phyloP scores from a whole-genome alignment of 2,888 invertebrate genomes.

The Patella caerulea region DNA sequence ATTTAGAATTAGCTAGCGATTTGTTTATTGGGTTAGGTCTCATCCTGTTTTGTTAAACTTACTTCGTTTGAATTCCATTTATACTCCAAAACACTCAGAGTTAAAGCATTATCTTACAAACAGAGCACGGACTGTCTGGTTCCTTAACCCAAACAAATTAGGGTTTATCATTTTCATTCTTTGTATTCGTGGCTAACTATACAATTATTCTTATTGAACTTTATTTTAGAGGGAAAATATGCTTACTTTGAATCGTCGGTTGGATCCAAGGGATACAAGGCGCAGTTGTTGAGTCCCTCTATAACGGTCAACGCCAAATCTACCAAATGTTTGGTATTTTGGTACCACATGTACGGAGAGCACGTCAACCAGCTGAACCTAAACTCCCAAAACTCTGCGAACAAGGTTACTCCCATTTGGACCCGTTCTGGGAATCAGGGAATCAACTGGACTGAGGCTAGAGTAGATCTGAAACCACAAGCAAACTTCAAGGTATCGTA shows the following conservation, averaged over 20 bases:
- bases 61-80: too few species aligned
- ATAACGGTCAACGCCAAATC: slow-evolving; percentile 27
- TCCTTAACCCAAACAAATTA: too few species aligned
- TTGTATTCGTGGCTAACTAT: too few species aligned
- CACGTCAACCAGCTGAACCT: slow-evolving; percentile 52
- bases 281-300: slow-evolving; percentile 44
- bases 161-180: too few species aligned
- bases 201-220: background rate
- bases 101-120: too few species aligned
- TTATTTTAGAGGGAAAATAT: slow-evolving; percentile 47
- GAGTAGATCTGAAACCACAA: slow-evolving; percentile 31
- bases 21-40: too few species aligned
- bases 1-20: too few species aligned
- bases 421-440: slow-evolving; percentile 44
- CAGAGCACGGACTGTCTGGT: too few species aligned
- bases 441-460: slow-evolving; percentile 48
- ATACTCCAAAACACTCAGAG: too few species aligned
- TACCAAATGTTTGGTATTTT: slow-evolving; percentile 53
- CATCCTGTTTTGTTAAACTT: too few species aligned
- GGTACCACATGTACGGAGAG: slow-evolving; percentile 65
- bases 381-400: slow-evolving; percentile 40
- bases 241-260: slow-evolving; percentile 51
- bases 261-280: slow-evolving; percentile 38
- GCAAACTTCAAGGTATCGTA: slow-evolving; percentile 7
- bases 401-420: slow-evolving; percentile 44